Conservation (phyloP, 2,888 invertebrate species). For the Gortyna flavago region DNA sequence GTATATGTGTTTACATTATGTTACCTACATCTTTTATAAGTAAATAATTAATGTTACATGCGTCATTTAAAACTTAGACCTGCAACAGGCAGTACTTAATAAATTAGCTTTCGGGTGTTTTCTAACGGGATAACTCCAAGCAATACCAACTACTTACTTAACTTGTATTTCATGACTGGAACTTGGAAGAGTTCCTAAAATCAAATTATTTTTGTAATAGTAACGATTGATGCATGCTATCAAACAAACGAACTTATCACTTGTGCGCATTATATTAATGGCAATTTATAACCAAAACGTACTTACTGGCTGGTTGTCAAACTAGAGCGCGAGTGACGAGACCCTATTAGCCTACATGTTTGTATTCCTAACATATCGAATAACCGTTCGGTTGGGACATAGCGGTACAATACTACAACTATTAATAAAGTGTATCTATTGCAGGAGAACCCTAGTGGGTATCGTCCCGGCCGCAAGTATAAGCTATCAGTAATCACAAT, state of each 20-base stretch:
- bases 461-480: not conserved
- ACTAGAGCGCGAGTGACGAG: not conserved
- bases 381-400: not conserved
- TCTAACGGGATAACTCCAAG: not conserved
- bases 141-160: not conserved
- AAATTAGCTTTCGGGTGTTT: not conserved
- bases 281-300: not conserved
- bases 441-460: not conserved
- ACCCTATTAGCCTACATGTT: not conserved
- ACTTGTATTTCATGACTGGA: not conserved
- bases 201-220: not conserved
- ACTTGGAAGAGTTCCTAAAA: not conserved
- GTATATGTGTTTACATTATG: not conserved
- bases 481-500: not conserved
- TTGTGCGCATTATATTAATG: no score
- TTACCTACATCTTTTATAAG: not conserved
- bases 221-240: not conserved
- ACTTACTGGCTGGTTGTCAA: not conserved
- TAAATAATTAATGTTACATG: not conserved
- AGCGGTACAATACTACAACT: not conserved
- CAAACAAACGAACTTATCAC: not conserved
- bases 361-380: not conserved
- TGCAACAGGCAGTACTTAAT: not conserved
- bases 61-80: not conserved
- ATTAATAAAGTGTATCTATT: conserved; percentile 1